Percentiles rank a stretch among this genome's conserved stretches.
Conservation (phyloP, 30 jellyfish, hydroid and myxozoan species). For the Cassiopea xamachana region DNA sequence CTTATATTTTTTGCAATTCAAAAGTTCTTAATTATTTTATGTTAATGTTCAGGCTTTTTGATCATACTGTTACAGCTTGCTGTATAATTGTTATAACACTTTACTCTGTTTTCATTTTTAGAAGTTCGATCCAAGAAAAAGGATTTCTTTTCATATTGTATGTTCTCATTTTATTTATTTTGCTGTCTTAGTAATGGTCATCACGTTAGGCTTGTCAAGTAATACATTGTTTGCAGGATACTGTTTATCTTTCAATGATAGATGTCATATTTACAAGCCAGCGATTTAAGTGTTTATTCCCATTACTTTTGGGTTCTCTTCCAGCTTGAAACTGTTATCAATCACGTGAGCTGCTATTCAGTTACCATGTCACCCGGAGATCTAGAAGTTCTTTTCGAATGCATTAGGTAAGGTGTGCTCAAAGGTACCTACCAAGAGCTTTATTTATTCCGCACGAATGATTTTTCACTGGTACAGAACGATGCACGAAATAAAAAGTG, state of each 20-base stretch:
- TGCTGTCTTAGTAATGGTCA: neutral
- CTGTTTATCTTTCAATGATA: neutral
- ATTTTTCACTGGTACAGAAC: no score
- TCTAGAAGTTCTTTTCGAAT: constrained; percentile 42
- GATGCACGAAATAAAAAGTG: no score
- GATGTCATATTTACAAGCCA: no score
- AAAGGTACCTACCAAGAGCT: neutral
- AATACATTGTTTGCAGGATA: neutral
- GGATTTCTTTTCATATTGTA: constrained; percentile 14
- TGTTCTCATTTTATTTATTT: neutral
- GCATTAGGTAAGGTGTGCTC: constrained; percentile 30
- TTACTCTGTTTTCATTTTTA: neutral
- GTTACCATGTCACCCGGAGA: constrained; percentile 4
- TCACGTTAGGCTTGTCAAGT: neutral
- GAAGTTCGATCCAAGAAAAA: constrained; percentile 27
- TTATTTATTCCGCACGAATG: no score
- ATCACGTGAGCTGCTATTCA: neutral
- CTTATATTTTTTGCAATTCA: no score
- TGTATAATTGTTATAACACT: no score
- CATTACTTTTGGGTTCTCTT: neutral
- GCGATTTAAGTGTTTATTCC: neutral
- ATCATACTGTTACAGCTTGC: neutral
- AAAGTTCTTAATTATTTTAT: no score
- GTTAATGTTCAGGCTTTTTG: no score
- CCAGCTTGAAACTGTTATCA: constrained; percentile 23